Evolutionary conservation across 92 coral and sea anemone genomes (phyloP).

Genomic region (Umimayanthus chanpuru): DNA sequence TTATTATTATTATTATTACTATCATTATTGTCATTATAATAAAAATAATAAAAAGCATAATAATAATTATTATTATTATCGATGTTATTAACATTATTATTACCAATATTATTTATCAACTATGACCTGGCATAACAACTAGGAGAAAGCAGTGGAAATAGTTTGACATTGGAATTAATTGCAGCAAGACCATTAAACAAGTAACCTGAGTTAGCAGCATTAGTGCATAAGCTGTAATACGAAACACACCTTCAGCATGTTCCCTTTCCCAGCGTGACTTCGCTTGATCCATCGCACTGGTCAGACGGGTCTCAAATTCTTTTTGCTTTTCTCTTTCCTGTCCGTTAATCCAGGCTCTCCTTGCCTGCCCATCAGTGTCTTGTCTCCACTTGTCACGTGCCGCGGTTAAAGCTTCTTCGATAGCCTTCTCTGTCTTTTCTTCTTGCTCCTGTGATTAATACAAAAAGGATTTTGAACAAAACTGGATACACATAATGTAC

Average conservation of each 20-base stretch:
- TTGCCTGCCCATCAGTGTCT: constrained; percentile 33
- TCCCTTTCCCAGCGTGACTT: constrained; percentile 69
- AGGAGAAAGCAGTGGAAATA: neutral
- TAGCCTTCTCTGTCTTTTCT: constrained; percentile 55
- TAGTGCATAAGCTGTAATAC: neutral
- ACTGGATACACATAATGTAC: no score
- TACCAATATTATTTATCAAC: neutral
- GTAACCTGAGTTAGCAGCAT: neutral
- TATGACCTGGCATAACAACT: neutral
- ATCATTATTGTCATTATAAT: no score
- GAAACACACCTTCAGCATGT: constrained; percentile 29
- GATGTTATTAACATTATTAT: neutral
- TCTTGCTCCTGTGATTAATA: constrained; percentile 52
- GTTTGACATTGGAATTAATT: neutral
- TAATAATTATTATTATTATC: no score
- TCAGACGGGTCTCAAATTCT: constrained; percentile 62
- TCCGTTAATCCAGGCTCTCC: constrained; percentile 49
- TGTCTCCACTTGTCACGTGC: constrained; percentile 65
- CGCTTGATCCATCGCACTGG: constrained; percentile 64
- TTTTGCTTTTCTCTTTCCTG: constrained; percentile 65
- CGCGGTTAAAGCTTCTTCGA: constrained; percentile 62
- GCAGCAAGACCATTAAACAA: neutral
- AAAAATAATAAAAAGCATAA: no score
- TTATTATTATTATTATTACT: no score
- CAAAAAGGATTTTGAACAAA: neutral